A percentile compares a stretch with the other conserved stretches of the same genome.
phyloP scores from a whole-genome alignment of 2,797 vertebrate genomes.

The Gymnoscopelus braueri region DNA sequence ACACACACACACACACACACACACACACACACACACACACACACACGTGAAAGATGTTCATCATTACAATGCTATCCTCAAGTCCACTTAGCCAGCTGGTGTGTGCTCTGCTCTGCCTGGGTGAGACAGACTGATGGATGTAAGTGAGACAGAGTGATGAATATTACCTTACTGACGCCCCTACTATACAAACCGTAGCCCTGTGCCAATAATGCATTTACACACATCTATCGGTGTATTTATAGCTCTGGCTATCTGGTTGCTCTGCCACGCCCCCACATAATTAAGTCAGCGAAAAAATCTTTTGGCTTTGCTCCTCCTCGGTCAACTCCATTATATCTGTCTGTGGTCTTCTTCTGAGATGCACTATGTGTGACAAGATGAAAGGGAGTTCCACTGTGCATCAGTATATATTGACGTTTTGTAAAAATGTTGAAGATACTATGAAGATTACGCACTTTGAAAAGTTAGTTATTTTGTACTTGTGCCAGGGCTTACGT shows the following conservation, averaged over 20 bases:
- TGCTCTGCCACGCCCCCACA: constrained; percentile 14
- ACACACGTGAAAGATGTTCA: neutral
- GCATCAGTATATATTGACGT: no score
- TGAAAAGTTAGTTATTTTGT: no score
- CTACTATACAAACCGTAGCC: constrained; percentile 37
- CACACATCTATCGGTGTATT: constrained; percentile 27
- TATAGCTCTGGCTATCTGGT: constrained; percentile 22
- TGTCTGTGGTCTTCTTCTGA: no score
- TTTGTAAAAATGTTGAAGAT: no score
- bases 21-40: no score
- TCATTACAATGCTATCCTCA: neutral
- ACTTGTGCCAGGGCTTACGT: no score
- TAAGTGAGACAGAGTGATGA: constrained; percentile 4
- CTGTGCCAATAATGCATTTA: constrained; percentile 30
- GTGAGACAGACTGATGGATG: no score
- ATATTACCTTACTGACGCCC: constrained; percentile 43
- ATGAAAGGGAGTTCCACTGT: no score
- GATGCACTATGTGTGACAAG: no score
- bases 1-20: no score
- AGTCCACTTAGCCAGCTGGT: constrained; percentile 9
- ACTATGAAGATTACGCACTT: no score
- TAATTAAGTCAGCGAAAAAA: neutral
- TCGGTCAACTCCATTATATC: neutral
- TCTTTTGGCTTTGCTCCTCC: neutral
- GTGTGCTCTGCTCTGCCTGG: constrained; percentile 4